phyloP scores from a whole-genome alignment of 1,140 invertebrate genomes.

The Rhagoletis zephyria region DNA sequence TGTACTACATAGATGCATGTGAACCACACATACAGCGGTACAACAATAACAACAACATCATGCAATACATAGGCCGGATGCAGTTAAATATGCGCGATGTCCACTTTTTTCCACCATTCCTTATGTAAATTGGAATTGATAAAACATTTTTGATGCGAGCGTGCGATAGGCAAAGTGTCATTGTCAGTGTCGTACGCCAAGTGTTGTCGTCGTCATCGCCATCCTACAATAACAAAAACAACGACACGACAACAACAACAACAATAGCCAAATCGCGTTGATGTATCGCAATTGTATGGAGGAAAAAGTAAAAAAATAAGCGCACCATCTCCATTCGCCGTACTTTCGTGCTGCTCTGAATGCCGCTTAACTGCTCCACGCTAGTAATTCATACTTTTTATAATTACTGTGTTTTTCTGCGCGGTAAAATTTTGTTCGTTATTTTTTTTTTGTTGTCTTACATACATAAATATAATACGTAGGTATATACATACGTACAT shows the following conservation, averaged over 20 bases:
- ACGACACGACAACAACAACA: background rate
- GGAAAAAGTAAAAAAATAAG: background rate
- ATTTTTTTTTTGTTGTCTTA: background rate
- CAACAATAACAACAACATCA: background rate
- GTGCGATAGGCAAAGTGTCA: constrained; percentile 36
- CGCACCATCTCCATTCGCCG: background rate
- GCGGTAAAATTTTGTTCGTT: background rate
- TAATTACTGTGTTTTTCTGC: constrained; percentile 42
- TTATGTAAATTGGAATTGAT: constrained; percentile 50
- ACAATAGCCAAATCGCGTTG: background rate
- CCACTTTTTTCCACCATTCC: constrained; percentile 29
- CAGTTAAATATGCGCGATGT: constrained; percentile 30
- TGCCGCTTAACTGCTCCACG: background rate
- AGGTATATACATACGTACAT: too few species aligned
- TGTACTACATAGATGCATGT: background rate
- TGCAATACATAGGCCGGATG: constrained; percentile 27
- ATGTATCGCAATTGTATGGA: background rate
- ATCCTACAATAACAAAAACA: constrained; percentile 10
- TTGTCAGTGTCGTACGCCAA: constrained; percentile 40
- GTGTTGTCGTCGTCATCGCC: background rate
- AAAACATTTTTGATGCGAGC: constrained; percentile 38
- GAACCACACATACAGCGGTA: background rate
- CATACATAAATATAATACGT: too few species aligned
- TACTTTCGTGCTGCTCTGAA: background rate
- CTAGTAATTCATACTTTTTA: constrained; percentile 14